Evolutionary conservation across 2,113 vertebrate genomes (phyloP), one percentile per base, ranked within the genome.

Genomic region (Brachyhypopomus gauderio): DNA sequence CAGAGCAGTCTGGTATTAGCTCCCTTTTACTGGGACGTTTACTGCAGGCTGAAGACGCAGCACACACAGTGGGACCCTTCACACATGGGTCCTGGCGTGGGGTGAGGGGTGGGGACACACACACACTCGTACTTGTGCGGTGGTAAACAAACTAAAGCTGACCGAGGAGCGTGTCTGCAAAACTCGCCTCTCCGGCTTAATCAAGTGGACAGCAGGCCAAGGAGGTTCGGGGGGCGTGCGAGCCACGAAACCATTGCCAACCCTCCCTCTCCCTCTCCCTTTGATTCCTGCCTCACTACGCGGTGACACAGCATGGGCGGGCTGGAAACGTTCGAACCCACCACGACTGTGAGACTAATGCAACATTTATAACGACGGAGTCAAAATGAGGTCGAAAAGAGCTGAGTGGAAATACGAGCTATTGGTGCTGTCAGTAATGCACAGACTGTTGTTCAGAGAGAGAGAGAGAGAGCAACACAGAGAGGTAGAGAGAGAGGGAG

Each of bases 391-490:
- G 66, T 41, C 66, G 27, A 70, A 30, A 41, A 70, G 66, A 70
- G 36, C 23, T 30, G 27, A 72, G 71, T 23, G 27, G 8, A 62
- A 41, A 67, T 45, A n/a, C 19, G 55, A 76, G 63, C 70, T 60
- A 38, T 36, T 70, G 34, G 22, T 55, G 56, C 66, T 63, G 48
- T 41, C 69, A 62, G 56, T 34, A 71, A 41, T 63, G 48, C 25
- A 72, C 41, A 73, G 58, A 59, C 30, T 34, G 48, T 30, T 36
- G 38, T n/a, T 74, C 34, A 30, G 52, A 64, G 72, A 64, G 60
- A 79, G 60, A 79, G 60, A 55, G 63, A 90, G 23, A 1, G 22
- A 41, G 4, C 75, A 85, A 88, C 87, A 90, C 86, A 72, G 88
- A 48, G 38, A 77, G 4, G 20, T 38, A 63, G 6, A 74, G 88